Evolutionary conservation across 2,888 invertebrate species (phyloP), one percentile per base, ranked within the genome.

Genomic region (Dolichopus griseipennis): DNA sequence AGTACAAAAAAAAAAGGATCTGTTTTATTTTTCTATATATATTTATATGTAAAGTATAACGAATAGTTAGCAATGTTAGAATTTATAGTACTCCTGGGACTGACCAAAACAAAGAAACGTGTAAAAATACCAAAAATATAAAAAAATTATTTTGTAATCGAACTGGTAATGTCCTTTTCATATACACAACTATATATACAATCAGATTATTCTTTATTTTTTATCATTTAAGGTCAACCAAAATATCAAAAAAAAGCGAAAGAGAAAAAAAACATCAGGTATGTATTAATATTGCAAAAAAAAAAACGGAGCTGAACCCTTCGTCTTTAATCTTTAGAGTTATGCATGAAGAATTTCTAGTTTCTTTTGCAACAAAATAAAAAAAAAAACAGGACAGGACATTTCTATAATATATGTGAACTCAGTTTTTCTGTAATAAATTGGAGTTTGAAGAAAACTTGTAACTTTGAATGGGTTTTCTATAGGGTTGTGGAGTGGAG

Each of bases 151-250:
- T 2, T 18, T 52, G n/a, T 52, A 52, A 52, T 52, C 52, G 52
- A 52, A 52, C 52, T n/a, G 52, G 52, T 52, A 52, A 52, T 52
- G 52, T 52, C 52, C 52, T 52, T 52, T 52, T 52, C 15, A 52
- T 52, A 52, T 52, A 52, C 52, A n/a, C n/a, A n/a, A n/a, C n/a
- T n/a, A n/a, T n/a, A n/a, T n/a, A n/a, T 18, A 52, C 12, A 5
- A 27, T 27, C 15, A 18, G 52, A 52, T 52, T 52, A 52, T 52
- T 52, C 52, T 52, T 27, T 52, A 52, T 52, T 52, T 52, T 52
- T 52, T 52, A 52, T 52, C 52, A 52, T 52, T 52, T 52, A 52
- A 52, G 52, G 52, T 52, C 52, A 52, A 52, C 52, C 52, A 18
- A 52, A 52, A 18, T 52, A 15, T 12, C 9, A 52, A 18, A 52